phyloP scores from a whole-genome alignment of 2,797 vertebrate species.

The Pterois miles region DNA sequence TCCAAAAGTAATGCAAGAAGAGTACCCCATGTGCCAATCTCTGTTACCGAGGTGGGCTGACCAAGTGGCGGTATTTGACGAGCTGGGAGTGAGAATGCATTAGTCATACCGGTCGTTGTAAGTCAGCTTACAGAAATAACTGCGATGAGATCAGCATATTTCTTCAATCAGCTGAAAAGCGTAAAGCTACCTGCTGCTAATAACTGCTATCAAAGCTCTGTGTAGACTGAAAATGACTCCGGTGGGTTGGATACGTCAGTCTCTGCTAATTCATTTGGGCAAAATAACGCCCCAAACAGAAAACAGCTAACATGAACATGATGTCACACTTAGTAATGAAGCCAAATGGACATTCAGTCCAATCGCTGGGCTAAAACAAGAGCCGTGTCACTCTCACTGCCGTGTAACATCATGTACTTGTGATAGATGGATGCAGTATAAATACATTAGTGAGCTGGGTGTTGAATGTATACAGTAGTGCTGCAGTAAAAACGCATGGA shows the following conservation, averaged over 20 bases:
- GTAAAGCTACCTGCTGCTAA: neutral
- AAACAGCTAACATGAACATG: neutral
- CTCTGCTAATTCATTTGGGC: neutral
- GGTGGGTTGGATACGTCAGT: neutral
- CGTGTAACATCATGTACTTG: neutral
- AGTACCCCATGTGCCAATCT: fast-evolving
- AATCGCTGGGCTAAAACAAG: neutral
- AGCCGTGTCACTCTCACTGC: neutral
- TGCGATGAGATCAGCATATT: neutral
- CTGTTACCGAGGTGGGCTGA: too few species aligned
- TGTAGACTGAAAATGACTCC: neutral
- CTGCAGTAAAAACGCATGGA: slow-evolving; percentile 37
- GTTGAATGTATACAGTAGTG: slow-evolving; percentile 6
- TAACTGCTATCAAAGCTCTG: neutral
- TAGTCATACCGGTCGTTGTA: neutral
- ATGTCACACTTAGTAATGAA: neutral
- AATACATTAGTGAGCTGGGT: slow-evolving; percentile 5
- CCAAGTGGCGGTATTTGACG: neutral
- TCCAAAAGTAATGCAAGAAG: neutral
- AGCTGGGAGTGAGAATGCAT: neutral
- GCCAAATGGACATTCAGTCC: too few species aligned
- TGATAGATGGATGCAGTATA: neutral
- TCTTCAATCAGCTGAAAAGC: neutral
- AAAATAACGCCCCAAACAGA: neutral
- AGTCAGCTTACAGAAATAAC: neutral